phyloP scores from a whole-genome alignment of 2,888 invertebrate species.

The Bombyx huttoni region DNA sequence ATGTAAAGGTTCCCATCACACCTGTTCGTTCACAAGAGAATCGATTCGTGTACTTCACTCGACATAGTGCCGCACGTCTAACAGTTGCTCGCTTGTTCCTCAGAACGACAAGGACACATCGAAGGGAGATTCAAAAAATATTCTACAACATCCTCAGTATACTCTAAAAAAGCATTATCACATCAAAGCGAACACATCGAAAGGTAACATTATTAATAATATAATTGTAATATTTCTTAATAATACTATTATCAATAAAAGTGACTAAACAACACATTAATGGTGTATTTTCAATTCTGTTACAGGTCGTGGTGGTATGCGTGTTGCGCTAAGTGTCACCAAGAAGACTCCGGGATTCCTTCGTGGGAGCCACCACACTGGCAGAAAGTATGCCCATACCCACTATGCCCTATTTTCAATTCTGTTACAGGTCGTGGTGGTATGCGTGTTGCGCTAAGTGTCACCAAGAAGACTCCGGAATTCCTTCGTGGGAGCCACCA shows the following conservation, averaged over 20 bases:
- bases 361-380: conserved; percentile 88
- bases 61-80: not conserved
- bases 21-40: conserved; percentile 29
- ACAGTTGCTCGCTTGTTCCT: conserved; percentile 15
- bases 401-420: conserved; percentile 77
- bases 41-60: conserved; percentile 23
- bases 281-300: conserved; percentile 3
- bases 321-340: conserved; percentile 84
- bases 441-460: conserved; percentile 86
- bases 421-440: conserved; percentile 82
- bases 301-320: conserved; percentile 86
- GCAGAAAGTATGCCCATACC: conserved; percentile 86
- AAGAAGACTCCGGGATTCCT: conserved; percentile 78
- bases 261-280: not conserved
- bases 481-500: conserved; percentile 86
- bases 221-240: conserved; percentile 4
- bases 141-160: conserved; percentile 62
- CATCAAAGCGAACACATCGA: conserved; percentile 64
- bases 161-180: conserved; percentile 63
- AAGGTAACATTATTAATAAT: conserved; percentile 32
- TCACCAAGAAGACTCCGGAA: conserved; percentile 78
- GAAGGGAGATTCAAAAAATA: conserved; percentile 68
- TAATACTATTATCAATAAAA: not conserved
- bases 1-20: conserved; percentile 16
- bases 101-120: conserved; percentile 63